Conservation (phyloP, 2,797 vertebrate genomes). For the Loriculus beryllinus region DNA sequence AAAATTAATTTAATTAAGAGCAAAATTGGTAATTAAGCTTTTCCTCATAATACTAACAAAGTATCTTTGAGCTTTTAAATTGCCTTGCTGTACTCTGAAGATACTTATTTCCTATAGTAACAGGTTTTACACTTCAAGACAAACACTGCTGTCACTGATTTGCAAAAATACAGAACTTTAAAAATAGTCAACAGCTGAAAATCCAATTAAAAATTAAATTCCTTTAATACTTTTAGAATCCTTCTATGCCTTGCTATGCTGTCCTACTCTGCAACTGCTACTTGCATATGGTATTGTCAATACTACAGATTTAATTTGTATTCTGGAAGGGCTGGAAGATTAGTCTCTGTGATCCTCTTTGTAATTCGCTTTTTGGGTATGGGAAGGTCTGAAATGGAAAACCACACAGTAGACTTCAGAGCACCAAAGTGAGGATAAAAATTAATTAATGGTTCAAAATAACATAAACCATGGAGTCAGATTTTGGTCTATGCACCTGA, state of each 20-base stretch:
- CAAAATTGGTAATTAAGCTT: background rate
- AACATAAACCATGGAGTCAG: fast-evolving
- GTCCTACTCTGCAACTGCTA: background rate
- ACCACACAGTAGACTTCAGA: background rate
- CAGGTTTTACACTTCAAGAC: background rate
- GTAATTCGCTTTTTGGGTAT: background rate
- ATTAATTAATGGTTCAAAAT: background rate
- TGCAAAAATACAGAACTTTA: background rate
- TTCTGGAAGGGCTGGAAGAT: background rate
- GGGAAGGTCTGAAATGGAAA: background rate
- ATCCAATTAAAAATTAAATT: background rate
- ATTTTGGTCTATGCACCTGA: fast-evolving
- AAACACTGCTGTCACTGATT: background rate
- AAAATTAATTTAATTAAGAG: background rate
- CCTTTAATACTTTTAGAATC: background rate
- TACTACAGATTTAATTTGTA: background rate
- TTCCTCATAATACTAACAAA: background rate
- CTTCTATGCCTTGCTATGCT: background rate
- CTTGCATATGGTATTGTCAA: background rate
- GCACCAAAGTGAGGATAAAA: background rate
- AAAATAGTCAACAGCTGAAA: background rate
- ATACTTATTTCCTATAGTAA: background rate
- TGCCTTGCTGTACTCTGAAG: background rate
- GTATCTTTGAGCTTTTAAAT: background rate
- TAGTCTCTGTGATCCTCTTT: background rate